Base-by-base conservation (phyloP, 2,797 vertebrate species). In the Sorex maritimensis region DNA sequence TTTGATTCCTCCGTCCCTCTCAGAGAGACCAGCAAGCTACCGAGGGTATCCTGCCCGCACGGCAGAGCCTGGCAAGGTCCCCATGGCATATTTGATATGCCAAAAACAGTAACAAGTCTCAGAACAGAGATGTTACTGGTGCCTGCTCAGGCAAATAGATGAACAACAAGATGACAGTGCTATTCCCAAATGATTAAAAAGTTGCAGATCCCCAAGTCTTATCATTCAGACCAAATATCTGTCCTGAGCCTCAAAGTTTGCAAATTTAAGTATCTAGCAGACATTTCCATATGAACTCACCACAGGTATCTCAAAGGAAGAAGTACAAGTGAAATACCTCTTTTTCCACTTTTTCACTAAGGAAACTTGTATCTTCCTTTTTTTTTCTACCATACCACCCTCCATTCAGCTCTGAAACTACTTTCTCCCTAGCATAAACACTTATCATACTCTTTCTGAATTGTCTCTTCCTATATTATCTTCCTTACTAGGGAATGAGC, bases 221-320 rank as follows among this genome's bases (percentile, higher is more conserved):
- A 92, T 9, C 85, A 34, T 84, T 17, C 17, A 72, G 67, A 7
- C 61, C 11, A 55, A 79, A n/a, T 84, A 38, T 87, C 13, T 91
- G 26, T 89, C 68, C 90, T 58, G 49, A 83, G 78, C 19, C 81
- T 91, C n/a, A 94, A 88, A 78, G 65, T 65, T 24, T 93, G 63
- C 2, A 81, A 72, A 94, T 5, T 44, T 46, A 88, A 23, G 1
- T 75, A 28, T 72, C 28, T 30, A 75, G 2, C n/a, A 38, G 38
- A 52, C 19, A n/a, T 67, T 1, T 11, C 17, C 55, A 69, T 77
- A 68, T 83, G 38, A 75, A 61, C 69, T 38, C 67, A 3, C 13
- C 2, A 24, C 6, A 26, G 15, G 14, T 78, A 73, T 75, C 71
- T 79, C 79, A 90, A 86, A 81, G 41, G 74, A 86, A 90, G 17